phyloP scores from a whole-genome alignment of 2,888 invertebrate species.

The Drosophila putrida region DNA sequence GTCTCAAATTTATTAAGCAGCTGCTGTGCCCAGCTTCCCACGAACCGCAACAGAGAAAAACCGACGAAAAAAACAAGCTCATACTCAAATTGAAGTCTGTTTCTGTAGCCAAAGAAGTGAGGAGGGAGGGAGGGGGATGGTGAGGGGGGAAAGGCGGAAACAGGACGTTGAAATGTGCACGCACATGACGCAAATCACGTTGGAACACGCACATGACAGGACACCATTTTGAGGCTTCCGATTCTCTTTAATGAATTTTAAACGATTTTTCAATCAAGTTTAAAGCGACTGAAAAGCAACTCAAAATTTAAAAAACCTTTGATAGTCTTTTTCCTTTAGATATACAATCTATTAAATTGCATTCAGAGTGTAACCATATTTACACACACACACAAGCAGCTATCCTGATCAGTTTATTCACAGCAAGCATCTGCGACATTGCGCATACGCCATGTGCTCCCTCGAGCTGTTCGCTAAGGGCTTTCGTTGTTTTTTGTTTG shows the following conservation, averaged over 20 bases:
- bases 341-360: not conserved
- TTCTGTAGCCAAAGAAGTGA: not conserved
- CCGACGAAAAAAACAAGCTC: constrained; percentile 22
- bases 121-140: not conserved
- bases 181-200: constrained; percentile 47
- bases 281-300: not conserved
- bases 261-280: constrained; percentile 10
- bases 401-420: not conserved
- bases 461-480: constrained; percentile 7
- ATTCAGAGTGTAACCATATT: not conserved
- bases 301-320: not conserved
- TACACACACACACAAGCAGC: not conserved
- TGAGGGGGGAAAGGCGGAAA: not conserved
- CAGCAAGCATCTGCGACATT: constrained; percentile 25
- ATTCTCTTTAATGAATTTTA: constrained; percentile 20
- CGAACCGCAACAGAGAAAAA: constrained; percentile 14
- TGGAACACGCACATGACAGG: constrained; percentile 38
- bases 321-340: not conserved
- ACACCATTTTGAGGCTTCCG: constrained; percentile 27
- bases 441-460: constrained; percentile 43
- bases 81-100: constrained; percentile 28
- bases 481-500: constrained; percentile 59
- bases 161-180: constrained; percentile 23
- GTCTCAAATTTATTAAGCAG: constrained; percentile 72
- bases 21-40: constrained; percentile 36